Evolutionary conservation across 2,888 invertebrate species (phyloP).

Genomic region (Sympetrum striolatum): DNA sequence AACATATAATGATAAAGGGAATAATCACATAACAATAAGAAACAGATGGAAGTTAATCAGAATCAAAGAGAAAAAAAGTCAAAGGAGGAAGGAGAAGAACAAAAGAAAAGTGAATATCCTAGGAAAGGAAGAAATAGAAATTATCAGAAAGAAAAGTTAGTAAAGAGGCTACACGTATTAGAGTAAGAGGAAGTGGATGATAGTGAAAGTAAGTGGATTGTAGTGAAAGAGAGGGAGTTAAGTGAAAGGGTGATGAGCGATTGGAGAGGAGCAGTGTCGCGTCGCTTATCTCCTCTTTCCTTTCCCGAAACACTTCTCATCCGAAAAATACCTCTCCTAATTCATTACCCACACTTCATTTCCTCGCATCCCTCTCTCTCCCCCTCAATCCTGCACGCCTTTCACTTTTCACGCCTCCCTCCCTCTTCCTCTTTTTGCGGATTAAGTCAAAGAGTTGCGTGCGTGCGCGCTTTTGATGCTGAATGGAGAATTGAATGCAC

Average conservation of each 20-base stretch:
- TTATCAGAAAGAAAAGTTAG: not conserved
- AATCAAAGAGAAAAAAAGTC: too few relatives aligned
- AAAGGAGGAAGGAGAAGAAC: too few relatives aligned
- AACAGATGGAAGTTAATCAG: too few relatives aligned
- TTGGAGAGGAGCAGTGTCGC: not conserved
- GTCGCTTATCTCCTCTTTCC: constrained; percentile 3
- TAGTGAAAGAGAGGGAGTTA: not conserved
- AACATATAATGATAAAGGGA: too few relatives aligned
- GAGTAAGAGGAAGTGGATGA: not conserved
- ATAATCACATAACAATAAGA: too few relatives aligned
- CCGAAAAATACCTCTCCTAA: constrained; percentile 24
- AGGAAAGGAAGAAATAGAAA: not conserved
- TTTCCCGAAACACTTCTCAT: not conserved
- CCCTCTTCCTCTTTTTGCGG: not conserved
- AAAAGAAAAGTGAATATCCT: not conserved
- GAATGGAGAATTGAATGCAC: not conserved
- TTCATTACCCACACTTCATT: constrained; percentile 34
- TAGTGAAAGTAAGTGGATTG: not conserved
- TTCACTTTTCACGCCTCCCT: not conserved
- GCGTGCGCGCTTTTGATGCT: not conserved
- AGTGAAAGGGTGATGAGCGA: not conserved
- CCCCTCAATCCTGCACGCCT: not conserved
- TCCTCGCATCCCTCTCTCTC: not conserved
- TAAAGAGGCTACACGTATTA: not conserved
- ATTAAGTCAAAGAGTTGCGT: not conserved